phyloP scores from a whole-genome alignment of 1,140 invertebrate species.

The Portunus trituberculatus region DNA sequence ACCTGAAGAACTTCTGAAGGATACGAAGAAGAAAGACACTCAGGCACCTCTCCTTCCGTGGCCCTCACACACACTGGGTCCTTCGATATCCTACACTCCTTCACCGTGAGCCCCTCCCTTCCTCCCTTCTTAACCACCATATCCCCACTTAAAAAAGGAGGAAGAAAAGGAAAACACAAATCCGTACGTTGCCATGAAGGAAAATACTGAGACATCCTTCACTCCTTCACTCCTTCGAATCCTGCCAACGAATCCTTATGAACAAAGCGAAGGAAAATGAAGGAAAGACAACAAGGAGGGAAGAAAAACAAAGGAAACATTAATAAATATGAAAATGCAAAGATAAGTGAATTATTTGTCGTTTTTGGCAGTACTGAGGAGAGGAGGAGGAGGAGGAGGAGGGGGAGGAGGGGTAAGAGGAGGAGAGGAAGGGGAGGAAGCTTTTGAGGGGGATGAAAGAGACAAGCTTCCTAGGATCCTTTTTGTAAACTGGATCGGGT shows the following conservation, averaged over 20 bases:
- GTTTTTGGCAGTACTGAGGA: not conserved
- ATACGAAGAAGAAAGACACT: not conserved
- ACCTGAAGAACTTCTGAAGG: not conserved
- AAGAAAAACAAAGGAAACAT: not conserved
- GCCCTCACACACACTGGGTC: not conserved
- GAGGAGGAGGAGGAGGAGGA: not conserved
- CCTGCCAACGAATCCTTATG: not conserved
- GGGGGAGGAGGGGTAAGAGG: not conserved
- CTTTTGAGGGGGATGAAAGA: constrained; percentile 64
- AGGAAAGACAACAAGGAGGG: not conserved
- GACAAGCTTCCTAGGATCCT: constrained; percentile 64
- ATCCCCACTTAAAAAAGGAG: constrained; percentile 28
- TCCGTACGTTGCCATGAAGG: not conserved
- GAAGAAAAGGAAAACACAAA: constrained; percentile 11
- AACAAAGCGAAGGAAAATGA: not conserved
- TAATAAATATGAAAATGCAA: not conserved
- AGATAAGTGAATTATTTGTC: not conserved
- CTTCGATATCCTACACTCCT: constrained; percentile 24
- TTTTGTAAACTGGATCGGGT: constrained; percentile 71
- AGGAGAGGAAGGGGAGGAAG: not conserved
- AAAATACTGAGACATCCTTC: not conserved
- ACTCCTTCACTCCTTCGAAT: not conserved
- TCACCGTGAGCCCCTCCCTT: not conserved
- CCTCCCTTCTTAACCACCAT: not conserved
- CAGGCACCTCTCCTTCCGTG: not conserved